A percentile compares a stretch with the other conserved stretches of the same genome.
Evolutionary conservation across 2,888 invertebrate genomes (phyloP).

Genomic region (Muscina levida): DNA sequence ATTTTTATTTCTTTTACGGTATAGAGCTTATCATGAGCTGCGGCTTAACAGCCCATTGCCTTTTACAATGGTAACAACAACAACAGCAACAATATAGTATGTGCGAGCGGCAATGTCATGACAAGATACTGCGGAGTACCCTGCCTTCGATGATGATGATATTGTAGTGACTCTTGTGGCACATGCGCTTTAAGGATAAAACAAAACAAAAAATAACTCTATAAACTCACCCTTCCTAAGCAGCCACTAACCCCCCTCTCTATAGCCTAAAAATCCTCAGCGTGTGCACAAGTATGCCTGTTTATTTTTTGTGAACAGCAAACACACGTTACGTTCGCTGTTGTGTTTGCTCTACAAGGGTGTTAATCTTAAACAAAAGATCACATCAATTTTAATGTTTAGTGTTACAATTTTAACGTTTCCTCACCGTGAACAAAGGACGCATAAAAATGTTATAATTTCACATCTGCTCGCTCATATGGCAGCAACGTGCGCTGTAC

Average conservation of each 20-base stretch:
- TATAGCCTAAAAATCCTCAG: neutral
- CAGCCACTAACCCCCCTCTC: neutral
- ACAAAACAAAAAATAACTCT: conserved; percentile 12
- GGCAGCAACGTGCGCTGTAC: no score
- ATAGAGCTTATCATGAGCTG: conserved; percentile 39
- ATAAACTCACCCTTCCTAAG: conserved; percentile 36
- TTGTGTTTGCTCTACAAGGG: conserved; percentile 51
- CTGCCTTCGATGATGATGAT: neutral
- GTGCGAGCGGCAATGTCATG: neutral
- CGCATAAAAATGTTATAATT: neutral
- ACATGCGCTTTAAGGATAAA: conserved; percentile 56
- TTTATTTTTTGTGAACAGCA: neutral
- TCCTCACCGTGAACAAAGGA: neutral
- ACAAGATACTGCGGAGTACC: conserved; percentile 34
- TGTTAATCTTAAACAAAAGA: conserved; percentile 64
- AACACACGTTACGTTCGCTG: neutral
- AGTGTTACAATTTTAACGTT: conserved; percentile 48
- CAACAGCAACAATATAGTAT: neutral
- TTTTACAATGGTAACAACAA: neutral
- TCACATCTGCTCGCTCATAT: no score
- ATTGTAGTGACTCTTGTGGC: conserved; percentile 44
- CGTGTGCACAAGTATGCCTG: neutral
- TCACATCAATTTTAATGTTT: conserved; percentile 59
- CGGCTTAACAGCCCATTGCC: conserved; percentile 63
- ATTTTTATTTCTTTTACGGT: conserved; percentile 25